Conservation (phyloP, 2,113 vertebrate species). For the Hemichromis elongatus region DNA sequence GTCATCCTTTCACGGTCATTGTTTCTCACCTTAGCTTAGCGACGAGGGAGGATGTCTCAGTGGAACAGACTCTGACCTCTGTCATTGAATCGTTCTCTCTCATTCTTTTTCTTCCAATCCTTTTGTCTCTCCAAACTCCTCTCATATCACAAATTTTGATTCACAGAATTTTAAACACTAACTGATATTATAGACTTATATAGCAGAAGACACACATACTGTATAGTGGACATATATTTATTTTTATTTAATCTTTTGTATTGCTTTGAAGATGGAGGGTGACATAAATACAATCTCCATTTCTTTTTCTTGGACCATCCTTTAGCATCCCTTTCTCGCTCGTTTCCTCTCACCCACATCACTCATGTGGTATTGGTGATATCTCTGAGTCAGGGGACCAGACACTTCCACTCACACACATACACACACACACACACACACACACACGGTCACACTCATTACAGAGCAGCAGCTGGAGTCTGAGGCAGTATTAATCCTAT, state of each 20-base stretch:
- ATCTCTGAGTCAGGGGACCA: conserved; percentile 48
- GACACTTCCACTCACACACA: conserved; percentile 7
- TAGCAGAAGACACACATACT: background rate
- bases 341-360: conserved; percentile 24
- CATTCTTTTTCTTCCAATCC: background rate
- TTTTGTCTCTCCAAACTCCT: background rate
- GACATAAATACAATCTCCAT: too few species aligned
- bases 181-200: background rate
- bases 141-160: too few species aligned
- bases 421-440: background rate
- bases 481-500: conserved; percentile 72
- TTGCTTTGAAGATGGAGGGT: too few species aligned
- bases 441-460: conserved; percentile 29
- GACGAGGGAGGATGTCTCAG: conserved; percentile 40
- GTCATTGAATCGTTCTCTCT: background rate
- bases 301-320: background rate
- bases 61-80: conserved; percentile 21
- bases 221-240: background rate
- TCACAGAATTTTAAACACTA: background rate
- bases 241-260: background rate
- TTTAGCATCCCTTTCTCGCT: background rate
- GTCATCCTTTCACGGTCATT: conserved; percentile 68
- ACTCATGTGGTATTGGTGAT: conserved; percentile 45
- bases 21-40: conserved; percentile 61
- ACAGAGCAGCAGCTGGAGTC: conserved; percentile 63